Conservation (phyloP, 2,797 vertebrate genomes). For the Eidolon dupreanum region DNA sequence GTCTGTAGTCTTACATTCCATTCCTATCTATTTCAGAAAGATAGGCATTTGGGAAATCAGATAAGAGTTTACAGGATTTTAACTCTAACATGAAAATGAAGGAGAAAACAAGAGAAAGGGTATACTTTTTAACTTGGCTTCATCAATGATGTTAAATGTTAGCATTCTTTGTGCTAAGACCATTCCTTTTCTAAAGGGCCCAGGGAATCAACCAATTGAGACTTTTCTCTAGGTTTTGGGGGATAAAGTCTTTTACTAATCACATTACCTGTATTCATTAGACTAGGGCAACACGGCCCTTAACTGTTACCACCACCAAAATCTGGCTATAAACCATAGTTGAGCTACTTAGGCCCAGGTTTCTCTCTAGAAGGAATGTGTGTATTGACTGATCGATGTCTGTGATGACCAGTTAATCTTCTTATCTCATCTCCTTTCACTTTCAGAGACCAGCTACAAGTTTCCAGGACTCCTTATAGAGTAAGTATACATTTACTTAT, state of each 20-base stretch:
- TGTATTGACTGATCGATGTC: background rate
- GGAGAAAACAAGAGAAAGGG: background rate
- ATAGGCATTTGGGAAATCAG: background rate
- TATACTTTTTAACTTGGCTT: background rate
- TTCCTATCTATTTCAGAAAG: constrained; percentile 21
- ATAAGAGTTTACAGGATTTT: background rate
- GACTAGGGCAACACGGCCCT: background rate
- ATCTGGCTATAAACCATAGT: background rate
- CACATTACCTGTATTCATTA: background rate
- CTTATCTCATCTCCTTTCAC: background rate
- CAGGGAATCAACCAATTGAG: background rate
- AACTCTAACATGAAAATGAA: constrained; percentile 8
- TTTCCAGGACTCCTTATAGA: background rate
- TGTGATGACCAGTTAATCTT: background rate
- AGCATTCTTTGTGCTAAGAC: background rate
- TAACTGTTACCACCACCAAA: background rate
- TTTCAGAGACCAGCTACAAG: background rate
- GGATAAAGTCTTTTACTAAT: background rate
- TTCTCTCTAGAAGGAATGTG: background rate
- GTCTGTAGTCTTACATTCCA: background rate
- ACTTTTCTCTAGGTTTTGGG: background rate
- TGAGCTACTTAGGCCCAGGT: background rate
- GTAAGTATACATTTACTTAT: background rate
- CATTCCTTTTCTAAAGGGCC: background rate
- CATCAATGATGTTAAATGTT: background rate